phyloP scores from a whole-genome alignment of 2,113 vertebrate species.

The Thunnus thynnus region DNA sequence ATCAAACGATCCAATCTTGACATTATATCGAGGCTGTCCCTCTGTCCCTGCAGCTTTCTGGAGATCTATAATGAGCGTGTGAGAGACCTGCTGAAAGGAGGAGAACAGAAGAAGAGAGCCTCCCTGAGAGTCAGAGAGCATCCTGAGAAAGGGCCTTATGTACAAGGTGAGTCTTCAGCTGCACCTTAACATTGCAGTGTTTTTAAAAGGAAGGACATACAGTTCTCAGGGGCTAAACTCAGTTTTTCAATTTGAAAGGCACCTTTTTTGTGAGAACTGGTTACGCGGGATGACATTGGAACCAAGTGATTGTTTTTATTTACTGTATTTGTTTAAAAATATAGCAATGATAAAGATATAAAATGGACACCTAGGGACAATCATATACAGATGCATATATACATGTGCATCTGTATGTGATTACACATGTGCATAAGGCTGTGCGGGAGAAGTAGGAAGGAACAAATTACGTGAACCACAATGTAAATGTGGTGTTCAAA shows the following conservation, averaged over 20 bases:
- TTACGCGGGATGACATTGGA: too few species aligned
- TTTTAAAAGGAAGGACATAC: not conserved
- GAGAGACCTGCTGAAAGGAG: slow-evolving; percentile 89
- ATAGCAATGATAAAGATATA: too few species aligned
- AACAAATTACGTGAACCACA: not conserved
- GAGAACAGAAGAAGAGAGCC: slow-evolving; percentile 89
- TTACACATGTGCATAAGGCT: not conserved
- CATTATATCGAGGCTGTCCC: not conserved
- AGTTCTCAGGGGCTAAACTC: not conserved
- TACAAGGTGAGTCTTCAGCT: slow-evolving; percentile 89
- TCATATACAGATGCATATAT: not conserved
- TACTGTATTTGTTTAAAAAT: not conserved
- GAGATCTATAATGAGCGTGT: slow-evolving; percentile 99
- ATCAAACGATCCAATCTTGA: not conserved
- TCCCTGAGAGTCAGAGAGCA: slow-evolving; percentile 86
- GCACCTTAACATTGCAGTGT: not conserved
- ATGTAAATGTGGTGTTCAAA: slow-evolving; percentile 1
- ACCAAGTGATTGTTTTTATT: slow-evolving; percentile 1
- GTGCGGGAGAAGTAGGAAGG: not conserved
- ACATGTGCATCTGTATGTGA: too few species aligned
- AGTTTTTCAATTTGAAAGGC: not conserved
- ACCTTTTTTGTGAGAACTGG: too few species aligned
- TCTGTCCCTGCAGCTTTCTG: slow-evolving; percentile 88
- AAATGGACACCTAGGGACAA: not conserved
- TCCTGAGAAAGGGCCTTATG: slow-evolving; percentile 95